Base-by-base conservation (phyloP, 1,140 invertebrate genomes). In the Battus philenor region DNA sequence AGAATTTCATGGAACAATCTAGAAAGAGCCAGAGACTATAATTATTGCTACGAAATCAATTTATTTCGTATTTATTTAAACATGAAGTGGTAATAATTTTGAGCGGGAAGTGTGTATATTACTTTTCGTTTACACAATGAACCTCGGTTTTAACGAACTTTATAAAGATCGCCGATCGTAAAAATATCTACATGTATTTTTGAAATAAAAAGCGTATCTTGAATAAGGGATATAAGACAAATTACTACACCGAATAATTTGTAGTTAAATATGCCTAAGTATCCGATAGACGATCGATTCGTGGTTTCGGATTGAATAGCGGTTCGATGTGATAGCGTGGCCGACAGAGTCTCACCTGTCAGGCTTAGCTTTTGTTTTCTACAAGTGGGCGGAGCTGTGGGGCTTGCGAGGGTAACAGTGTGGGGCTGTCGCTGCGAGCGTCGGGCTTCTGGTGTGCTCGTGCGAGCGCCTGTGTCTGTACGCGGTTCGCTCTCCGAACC, bases 301-400 rank as follows among this genome's bases (percentile, higher is more conserved):
- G 55, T 56, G 45, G 50, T 41, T 52, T 41, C 27, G 36, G 16
- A 27, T 20, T 44, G 12, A 30, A 31, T 47, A 59, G 52, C 47
- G 48, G 38, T 47, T 56, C 47, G 54, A 6, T 22, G 34, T 49
- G 52, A 66, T 85, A 87, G 59, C 86, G 85, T 51, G 86, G 66
- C 79, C 87, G 88, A 82, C 88, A 88, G 47, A 78, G 86, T 70
- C 81, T 83, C 82, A 87, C 86, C 86, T 86, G 83, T 84, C 84
- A 87, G 76, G 74, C 82, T 86, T 68, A 86, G 68, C 58, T 85
- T 86, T 83, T 85, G 79, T 74, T 87, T 84, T 78, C 82, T 87
- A 86, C 79, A 72, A 70, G 67, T 71, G 59, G 73, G 68, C 66
- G 83, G 73, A 50, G 76, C 73, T 44, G 78, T 78, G 16, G 81